Evolutionary conservation across 2,797 vertebrate species (phyloP).

Genomic region (Ctenopoma multispine): DNA sequence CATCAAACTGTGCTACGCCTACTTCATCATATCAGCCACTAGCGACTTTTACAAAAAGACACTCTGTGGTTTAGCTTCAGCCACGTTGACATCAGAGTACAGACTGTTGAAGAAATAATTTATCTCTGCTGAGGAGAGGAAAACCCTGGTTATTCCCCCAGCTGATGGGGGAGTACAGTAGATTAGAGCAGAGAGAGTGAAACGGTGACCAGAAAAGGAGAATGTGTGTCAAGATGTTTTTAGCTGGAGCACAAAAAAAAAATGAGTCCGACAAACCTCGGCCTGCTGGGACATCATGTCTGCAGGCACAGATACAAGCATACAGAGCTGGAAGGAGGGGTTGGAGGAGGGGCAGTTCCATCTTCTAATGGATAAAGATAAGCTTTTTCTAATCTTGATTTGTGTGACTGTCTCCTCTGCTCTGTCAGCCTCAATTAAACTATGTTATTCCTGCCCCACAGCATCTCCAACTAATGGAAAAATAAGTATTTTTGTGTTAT

Average conservation of each 20-base stretch:
- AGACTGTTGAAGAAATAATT: slow-evolving; percentile 36
- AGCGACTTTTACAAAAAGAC: background rate
- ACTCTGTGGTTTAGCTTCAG: background rate
- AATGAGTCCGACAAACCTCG: slow-evolving; percentile 47
- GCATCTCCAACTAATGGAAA: slow-evolving; percentile 12
- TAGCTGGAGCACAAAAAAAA: slow-evolving; percentile 55
- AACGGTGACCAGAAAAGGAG: slow-evolving; percentile 55
- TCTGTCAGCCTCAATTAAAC: background rate
- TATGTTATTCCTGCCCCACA: background rate
- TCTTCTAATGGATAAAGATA: background rate
- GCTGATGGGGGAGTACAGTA: slow-evolving; percentile 37
- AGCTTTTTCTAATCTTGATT: too few species aligned
- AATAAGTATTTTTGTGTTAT: slow-evolving; percentile 43
- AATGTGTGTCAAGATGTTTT: slow-evolving; percentile 70
- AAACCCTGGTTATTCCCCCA: slow-evolving; percentile 52
- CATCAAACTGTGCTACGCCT: background rate
- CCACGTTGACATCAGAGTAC: background rate
- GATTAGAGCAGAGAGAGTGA: slow-evolving; percentile 47
- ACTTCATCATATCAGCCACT: background rate
- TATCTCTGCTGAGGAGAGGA: slow-evolving; percentile 36
- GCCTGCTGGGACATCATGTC: slow-evolving; percentile 60
- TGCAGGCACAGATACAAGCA: slow-evolving; percentile 44
- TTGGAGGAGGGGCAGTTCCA: background rate
- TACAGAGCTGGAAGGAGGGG: slow-evolving; percentile 1
- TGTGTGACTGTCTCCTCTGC: slow-evolving; percentile 1